Evolutionary conservation across 2,797 vertebrate genomes (phyloP), one percentile per base, ranked within the genome.

Genomic region (Lerista edwardsae): DNA sequence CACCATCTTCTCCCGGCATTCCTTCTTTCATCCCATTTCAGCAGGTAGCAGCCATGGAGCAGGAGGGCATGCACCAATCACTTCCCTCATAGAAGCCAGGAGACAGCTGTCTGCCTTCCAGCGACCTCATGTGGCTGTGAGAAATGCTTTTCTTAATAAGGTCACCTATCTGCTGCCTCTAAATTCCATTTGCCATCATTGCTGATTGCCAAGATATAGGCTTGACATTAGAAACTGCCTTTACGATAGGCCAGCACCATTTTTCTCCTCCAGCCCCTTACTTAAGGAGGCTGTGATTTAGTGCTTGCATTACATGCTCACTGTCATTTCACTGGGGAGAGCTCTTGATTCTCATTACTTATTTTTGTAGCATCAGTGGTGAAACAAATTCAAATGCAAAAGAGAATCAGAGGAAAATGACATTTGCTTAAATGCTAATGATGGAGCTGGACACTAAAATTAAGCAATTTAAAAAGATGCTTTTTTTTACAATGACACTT

Each of bases 121-220:
- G 36, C 78, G 88, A 86, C 29, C 69, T 85, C 83, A 47, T 84
- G 61, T 75, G 67, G 23, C 84, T 69, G 78, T 87, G 80, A 87
- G 73, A 75, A 41, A 84, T 86, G 23, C 68, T 84, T 41, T 87
- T 62, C 67, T 75, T 87, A 72, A 74, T 69, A 51, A 87, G 62
- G 76, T 89, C 84, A 86, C 62, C 39, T 83, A 83, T 44, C 31
- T 0, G 0, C 31, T 80, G 73, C 75, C 85, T 65, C 73, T 67
- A 79, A 85, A 90, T 87, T 79, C 83, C 57, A 62, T 86, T 82
- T 89, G 89, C 88, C 74, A 12, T 73, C 83, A 80, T 68, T 90
- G 36, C 59, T 72, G 71, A 79, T 87, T 85, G 47, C 57, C 79
- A 25, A 36, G 73, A 67, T 79, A 57, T 6, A 12, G 62, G 69